phyloP scores from a whole-genome alignment of 1,140 invertebrate genomes.

The Brachionus rotundiformis region DNA sequence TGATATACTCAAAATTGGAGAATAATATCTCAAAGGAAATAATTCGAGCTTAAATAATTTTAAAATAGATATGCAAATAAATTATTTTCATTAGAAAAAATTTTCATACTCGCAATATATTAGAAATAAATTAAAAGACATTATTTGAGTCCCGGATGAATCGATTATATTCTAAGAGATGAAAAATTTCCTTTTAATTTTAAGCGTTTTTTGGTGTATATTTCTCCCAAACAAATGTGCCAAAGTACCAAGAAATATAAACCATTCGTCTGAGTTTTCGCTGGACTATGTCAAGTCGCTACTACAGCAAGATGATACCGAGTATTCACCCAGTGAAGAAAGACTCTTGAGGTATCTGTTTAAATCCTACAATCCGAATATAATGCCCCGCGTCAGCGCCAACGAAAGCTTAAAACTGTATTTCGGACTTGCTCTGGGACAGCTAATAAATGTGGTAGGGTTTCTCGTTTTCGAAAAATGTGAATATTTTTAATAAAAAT shows the following conservation, averaged over 20 bases:
- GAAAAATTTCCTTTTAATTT: neutral
- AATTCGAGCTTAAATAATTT: neutral
- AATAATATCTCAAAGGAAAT: constrained; percentile 26
- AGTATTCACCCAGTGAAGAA: constrained; percentile 46
- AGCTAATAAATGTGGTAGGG: constrained; percentile 43
- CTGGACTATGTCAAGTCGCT: neutral
- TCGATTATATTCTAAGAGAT: neutral
- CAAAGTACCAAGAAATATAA: constrained; percentile 15
- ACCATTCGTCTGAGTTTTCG: neutral
- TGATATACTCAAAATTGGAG: constrained; percentile 4
- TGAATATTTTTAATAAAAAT: too few relatives aligned
- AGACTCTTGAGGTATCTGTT: constrained; percentile 34
- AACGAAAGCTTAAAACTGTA: constrained; percentile 49
- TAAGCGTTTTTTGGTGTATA: neutral
- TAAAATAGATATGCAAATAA: constrained; percentile 23
- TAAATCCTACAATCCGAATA: constrained; percentile 44
- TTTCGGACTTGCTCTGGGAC: constrained; percentile 34
- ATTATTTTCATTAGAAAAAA: constrained; percentile 17
- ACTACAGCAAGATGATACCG: neutral
- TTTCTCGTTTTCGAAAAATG: too few relatives aligned
- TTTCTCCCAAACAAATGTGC: neutral
- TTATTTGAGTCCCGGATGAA: neutral
- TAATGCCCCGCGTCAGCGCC: neutral
- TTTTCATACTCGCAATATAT: neutral
- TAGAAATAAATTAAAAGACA: neutral